phyloP scores from a whole-genome alignment of 2,888 invertebrate species.

The Polyommatus iphigenia region DNA sequence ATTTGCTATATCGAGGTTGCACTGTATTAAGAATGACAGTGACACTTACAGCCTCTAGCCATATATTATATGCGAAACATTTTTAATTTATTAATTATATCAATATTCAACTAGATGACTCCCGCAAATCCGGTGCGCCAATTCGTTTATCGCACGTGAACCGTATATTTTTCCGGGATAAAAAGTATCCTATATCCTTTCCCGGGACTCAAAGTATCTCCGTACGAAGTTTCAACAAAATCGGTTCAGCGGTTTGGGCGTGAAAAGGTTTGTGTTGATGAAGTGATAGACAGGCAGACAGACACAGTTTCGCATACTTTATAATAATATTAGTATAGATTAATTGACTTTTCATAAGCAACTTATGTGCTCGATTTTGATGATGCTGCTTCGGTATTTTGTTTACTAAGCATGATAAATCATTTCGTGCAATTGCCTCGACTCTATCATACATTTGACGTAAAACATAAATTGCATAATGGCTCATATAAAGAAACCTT shows the following conservation, averaged over 20 bases:
- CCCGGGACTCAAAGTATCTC: no score
- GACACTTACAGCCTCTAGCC: neutral
- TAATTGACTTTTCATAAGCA: neutral
- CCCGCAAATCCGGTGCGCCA: neutral
- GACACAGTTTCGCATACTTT: no score
- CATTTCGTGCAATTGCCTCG: neutral
- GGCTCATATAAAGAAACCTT: neutral
- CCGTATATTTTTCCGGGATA: no score
- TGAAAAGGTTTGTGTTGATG: no score
- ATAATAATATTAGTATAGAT: no score
- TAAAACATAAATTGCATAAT: neutral
- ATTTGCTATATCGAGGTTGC: no score
- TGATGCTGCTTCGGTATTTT: neutral
- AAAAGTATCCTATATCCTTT: no score
- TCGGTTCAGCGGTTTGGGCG: no score
- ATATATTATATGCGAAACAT: neutral
- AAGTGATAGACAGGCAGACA: no score
- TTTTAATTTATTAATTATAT: neutral
- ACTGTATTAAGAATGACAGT: neutral
- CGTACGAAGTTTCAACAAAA: no score
- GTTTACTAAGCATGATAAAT: constrained; percentile 13
- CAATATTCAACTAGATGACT: no score
- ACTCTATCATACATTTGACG: neutral
- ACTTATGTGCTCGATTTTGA: neutral
- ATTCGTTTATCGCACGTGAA: no score